phyloP scores from a whole-genome alignment of 2,797 vertebrate species.

The Gallinago solitaria region DNA sequence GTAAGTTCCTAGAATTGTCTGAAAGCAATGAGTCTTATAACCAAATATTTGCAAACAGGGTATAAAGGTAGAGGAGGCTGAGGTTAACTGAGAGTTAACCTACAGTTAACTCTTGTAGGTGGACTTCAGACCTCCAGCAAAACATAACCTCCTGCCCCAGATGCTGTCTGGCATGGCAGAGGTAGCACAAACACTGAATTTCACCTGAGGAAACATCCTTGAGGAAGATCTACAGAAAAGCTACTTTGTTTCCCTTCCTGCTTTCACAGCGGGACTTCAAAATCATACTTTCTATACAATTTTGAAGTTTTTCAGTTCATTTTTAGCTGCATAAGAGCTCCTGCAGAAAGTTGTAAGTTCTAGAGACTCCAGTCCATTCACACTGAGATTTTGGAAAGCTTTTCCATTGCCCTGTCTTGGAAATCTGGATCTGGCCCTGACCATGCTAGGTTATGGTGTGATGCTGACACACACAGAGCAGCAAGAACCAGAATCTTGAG shows the following conservation, averaged over 20 bases:
- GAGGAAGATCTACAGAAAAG: neutral
- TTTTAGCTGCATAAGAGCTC: neutral
- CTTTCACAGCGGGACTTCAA: neutral
- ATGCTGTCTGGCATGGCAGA: neutral
- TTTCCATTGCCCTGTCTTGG: neutral
- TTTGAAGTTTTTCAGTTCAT: neutral
- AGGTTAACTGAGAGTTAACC: neutral
- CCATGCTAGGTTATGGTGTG: neutral
- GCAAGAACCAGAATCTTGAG: fast-evolving
- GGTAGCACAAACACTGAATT: neutral
- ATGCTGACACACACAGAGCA: neutral
- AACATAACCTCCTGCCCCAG: neutral
- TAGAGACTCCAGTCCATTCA: neutral
- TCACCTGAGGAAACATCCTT: neutral
- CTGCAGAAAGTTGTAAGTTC: neutral
- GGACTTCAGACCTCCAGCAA: neutral
- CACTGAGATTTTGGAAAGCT: neutral
- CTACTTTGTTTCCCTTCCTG: neutral
- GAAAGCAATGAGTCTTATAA: neutral
- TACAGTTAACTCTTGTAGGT: neutral
- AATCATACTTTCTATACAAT: neutral
- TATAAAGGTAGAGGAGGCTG: neutral
- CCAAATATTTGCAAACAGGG: neutral
- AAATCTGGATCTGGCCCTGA: neutral
- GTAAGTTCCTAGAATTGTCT: neutral